Percentiles rank a stretch among this genome's conserved stretches.
These are phyloP conservation scores for Lipophrys pholis DNA, from an alignment of 2,113 vertebrate species.

Conservation along the genomic window DNA sequence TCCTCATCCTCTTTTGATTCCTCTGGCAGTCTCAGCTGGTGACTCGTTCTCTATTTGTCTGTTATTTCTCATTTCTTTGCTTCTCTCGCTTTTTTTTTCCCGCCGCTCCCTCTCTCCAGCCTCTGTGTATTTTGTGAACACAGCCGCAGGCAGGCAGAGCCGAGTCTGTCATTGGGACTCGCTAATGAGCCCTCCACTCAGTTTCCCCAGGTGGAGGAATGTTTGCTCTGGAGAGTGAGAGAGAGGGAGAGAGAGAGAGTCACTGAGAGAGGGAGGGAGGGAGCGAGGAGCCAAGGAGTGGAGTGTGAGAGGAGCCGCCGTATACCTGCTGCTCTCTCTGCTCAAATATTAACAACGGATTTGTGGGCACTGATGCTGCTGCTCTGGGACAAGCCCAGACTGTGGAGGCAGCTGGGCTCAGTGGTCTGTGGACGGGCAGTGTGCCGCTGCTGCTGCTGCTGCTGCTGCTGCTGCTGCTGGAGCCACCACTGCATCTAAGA, in stretches of 20 bases:
- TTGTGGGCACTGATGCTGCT: slow-evolving; percentile 73
- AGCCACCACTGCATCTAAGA: slow-evolving; percentile 53
- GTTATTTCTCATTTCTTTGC: neutral
- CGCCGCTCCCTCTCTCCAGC: neutral
- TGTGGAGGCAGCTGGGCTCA: slow-evolving; percentile 70
- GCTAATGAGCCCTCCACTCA: slow-evolving; percentile 66
- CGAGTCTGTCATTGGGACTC: slow-evolving; percentile 68
- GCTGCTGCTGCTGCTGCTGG: slow-evolving; percentile 17
- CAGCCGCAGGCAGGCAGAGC: slow-evolving; percentile 62
- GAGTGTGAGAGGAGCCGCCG: slow-evolving; percentile 61
- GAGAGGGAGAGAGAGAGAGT: slow-evolving; percentile 54
- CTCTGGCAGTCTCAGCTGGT: neutral
- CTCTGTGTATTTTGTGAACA: slow-evolving; percentile 32
- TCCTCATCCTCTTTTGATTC: neutral
- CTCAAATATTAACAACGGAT: slow-evolving; percentile 77
- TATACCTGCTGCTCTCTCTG: slow-evolving; percentile 74
- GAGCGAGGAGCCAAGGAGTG: slow-evolving; percentile 53
- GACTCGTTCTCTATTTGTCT: neutral
- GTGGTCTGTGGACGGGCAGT: slow-evolving; percentile 60
- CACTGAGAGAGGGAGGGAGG: slow-evolving; percentile 24
- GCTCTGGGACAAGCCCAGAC: slow-evolving; percentile 70
- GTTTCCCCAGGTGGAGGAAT: slow-evolving; percentile 72
- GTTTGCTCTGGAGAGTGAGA: slow-evolving; percentile 63
- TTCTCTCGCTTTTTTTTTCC: neutral
- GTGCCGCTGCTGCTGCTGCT: neutral